Base-by-base conservation (phyloP, 2,113 vertebrate species). In the Alectura lathami region DNA sequence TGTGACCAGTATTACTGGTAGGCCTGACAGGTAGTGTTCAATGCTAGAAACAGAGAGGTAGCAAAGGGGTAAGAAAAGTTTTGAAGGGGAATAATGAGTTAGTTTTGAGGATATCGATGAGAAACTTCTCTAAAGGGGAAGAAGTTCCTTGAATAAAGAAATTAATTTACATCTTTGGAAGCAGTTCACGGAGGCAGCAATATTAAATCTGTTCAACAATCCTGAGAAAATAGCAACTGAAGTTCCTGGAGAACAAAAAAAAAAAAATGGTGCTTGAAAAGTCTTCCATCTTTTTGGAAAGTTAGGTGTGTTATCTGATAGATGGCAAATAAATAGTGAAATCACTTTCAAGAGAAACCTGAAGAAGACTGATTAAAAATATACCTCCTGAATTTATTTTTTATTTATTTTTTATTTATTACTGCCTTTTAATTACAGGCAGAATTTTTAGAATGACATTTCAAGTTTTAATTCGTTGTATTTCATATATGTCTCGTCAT, bases 311-410 rank as follows among this genome's bases (percentile, higher is more conserved):
- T 87, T 73, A 60, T 40, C 17, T 57, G 15, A 38, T 32, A 53
- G 21, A 66, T 66, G 20, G 20, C 63, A 78, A 83, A 66, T 38
- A 73, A 82, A 51, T 51, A 66, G 34, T 17, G 69, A 77, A 11
- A 20, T 34, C 6, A 16, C 4, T 86, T 86, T n/a, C 54, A 76
- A 89, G 22, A 87, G n/a, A 40, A 84, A 38, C 3, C 3, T 80
- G 14, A 56, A 82, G 72, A 84, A 73, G 27, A 11, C 23, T 73
- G n/a, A 79, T 14, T 15, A 12, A 43, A 22, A n/a, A n/a, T 27
- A 45, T 2, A n/a, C 18, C 17, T 51, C 14, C 36, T 32, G 20
- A 56, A 17, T 59, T 2, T 0, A 30, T 68, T 3, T 0, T 32
- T 84, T 60, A 66, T 78, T 32, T 66, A 2, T 0, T 32, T 84